Evolutionary conservation across 1,140 invertebrate genomes (phyloP).

Genomic region (Drosophila bifasciata): DNA sequence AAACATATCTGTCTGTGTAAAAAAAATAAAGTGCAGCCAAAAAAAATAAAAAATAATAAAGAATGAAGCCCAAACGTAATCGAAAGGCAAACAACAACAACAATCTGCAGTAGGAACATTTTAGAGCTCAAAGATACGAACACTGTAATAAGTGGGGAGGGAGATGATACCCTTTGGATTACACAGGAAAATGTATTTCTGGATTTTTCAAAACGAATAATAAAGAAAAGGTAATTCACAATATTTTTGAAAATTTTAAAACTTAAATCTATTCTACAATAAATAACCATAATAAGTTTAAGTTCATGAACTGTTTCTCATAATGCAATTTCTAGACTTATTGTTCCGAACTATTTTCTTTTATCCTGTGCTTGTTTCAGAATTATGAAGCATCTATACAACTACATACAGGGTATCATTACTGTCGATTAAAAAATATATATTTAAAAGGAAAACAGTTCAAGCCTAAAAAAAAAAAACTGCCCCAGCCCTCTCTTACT

Average conservation of each 20-base stretch:
- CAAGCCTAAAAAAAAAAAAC: conserved; percentile 43
- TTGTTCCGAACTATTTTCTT: too few relatives aligned
- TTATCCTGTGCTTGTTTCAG: too few relatives aligned
- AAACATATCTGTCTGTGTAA: conserved; percentile 3
- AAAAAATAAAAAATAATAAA: conserved; percentile 26
- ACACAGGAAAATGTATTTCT: background rate
- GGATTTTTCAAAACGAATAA: too few relatives aligned
- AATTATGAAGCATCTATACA: too few relatives aligned
- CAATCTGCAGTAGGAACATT: background rate
- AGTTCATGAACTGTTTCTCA: too few relatives aligned
- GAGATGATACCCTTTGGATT: background rate
- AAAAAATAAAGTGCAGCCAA: conserved; percentile 26
- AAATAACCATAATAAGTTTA: too few relatives aligned
- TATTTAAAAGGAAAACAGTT: conserved; percentile 28
- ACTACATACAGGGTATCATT: background rate
- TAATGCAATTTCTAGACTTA: too few relatives aligned
- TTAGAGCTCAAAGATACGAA: too few relatives aligned
- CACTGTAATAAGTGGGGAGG: too few relatives aligned
- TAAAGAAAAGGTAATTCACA: too few relatives aligned
- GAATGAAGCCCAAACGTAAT: background rate
- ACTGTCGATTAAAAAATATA: conserved; percentile 13
- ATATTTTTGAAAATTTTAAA: too few relatives aligned
- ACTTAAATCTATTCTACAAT: too few relatives aligned
- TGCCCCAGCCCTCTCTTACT: conserved; percentile 7
- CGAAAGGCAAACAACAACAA: background rate